Base-by-base conservation (phyloP, 92 coral and sea anemone genomes). In the Phenganax subtilis region DNA sequence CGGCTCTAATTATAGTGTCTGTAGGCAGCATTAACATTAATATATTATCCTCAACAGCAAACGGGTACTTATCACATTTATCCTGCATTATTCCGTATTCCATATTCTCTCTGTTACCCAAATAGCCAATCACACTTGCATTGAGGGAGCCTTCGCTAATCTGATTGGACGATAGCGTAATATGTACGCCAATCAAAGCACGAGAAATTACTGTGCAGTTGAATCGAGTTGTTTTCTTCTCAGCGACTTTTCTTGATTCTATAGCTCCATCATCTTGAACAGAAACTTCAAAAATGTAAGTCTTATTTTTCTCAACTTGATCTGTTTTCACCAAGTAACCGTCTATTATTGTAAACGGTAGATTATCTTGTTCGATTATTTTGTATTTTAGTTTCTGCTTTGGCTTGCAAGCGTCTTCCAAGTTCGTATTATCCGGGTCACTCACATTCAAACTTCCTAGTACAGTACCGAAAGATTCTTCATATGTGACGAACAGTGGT, bases 391-490 rank as follows among this genome's bases (percentile, higher is more conserved):
- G 72, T 51, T 77, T 82, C 64, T 91, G 96, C 80, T 91, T 91
- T 54, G 68, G 82, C 31, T 68, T 79, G 80, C 87, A 25, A 44
- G 72, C 28, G 47, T 85, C 88, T 61, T 67, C 58, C 1, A 53
- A 80, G 51, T 77, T 86, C 59, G 82, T 90, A 82, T 93, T 93
- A 66, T 93, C 97, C 55, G 97, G 97, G 82, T 93, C 97, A 8
- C 76, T 82, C 8, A 84, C 90, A 44, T 78, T 55, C 47, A 93
- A 81, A 7, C 37, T 57, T 10, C 86, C 89, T 44, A 93, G 83
- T 0, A 93, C 82, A 7, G 92, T 85, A n/a, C 97, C 97, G 60
- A 80, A 67, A 11, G 97, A 91, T 79, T 63, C 60, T n/a, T 65
- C 74, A 15, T 11, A 47, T 16, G 74, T 63, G 15, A 79, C 83